phyloP scores from a whole-genome alignment of 2,113 vertebrate genomes.

The Actinemys pallida region DNA sequence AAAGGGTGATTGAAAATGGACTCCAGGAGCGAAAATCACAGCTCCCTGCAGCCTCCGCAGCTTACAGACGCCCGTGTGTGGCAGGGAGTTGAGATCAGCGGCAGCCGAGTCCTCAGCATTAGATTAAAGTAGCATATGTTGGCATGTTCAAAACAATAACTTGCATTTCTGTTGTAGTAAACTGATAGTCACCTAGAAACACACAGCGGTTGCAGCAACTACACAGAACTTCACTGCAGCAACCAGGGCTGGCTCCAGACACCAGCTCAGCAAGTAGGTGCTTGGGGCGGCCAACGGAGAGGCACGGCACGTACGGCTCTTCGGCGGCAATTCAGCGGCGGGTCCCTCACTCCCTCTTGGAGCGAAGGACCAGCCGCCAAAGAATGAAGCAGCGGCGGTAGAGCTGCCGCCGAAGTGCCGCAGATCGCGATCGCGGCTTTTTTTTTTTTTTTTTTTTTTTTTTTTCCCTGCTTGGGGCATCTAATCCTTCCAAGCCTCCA shows the following conservation, averaged over 20 bases:
- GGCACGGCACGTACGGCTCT: no score
- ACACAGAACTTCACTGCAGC: neutral
- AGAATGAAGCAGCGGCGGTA: no score
- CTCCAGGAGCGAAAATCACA: neutral
- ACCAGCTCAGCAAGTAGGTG: no score
- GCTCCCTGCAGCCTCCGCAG: neutral
- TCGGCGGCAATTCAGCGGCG: no score
- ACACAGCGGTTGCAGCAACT: rapidly evolving
- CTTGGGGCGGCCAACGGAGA: no score
- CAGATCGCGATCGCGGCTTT: no score
- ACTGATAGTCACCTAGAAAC: neutral
- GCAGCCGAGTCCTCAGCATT: neutral
- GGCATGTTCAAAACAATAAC: neutral
- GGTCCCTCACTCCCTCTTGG: no score
- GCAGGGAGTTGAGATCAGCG: neutral
- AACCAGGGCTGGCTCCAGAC: no score
- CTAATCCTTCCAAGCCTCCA: neutral
- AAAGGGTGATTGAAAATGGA: neutral
- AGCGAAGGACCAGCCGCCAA: no score
- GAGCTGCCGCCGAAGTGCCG: no score
- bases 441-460: no score
- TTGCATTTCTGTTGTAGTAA: neutral
- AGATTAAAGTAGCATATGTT: rapidly evolving
- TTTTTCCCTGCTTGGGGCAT: no score
- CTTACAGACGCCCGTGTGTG: neutral